Percentiles rank a stretch among this genome's conserved stretches.
Evolutionary conservation across 1,140 invertebrate genomes (phyloP).

Genomic region (Ceratosolen fusciceps): DNA sequence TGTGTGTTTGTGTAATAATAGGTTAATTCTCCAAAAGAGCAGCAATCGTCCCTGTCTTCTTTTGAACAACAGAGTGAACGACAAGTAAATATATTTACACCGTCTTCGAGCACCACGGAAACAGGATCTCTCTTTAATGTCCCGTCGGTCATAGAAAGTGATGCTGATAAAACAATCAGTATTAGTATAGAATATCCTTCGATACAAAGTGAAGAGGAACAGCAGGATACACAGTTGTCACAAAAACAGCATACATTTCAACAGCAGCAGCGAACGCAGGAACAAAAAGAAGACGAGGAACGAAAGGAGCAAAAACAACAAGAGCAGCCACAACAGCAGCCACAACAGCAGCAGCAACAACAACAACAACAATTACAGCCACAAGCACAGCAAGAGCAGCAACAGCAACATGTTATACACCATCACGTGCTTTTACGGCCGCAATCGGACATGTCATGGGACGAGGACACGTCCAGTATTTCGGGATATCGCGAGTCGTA

Average conservation of each 20-base stretch:
- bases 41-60: neutral
- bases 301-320: constrained; percentile 49
- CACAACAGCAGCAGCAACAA: constrained; percentile 48
- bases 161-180: neutral
- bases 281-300: constrained; percentile 29
- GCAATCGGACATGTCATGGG: constrained; percentile 76
- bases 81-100: neutral
- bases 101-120: neutral
- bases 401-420: constrained; percentile 56
- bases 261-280: neutral
- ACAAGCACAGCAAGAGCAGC: constrained; percentile 51
- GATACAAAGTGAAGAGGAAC: neutral
- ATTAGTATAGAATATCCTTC: neutral
- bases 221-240: neutral
- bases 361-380: constrained; percentile 49
- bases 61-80: neutral
- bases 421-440: constrained; percentile 51
- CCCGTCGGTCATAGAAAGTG: constrained; percentile 47
- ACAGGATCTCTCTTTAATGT: neutral
- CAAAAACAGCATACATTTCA: neutral
- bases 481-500: constrained; percentile 82
- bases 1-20: no score
- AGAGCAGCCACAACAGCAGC: constrained; percentile 27
- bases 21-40: constrained; percentile 12
- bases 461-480: constrained; percentile 85